Base-by-base conservation (phyloP, 2,113 vertebrate genomes). In the Zosterops hypoxanthus region DNA sequence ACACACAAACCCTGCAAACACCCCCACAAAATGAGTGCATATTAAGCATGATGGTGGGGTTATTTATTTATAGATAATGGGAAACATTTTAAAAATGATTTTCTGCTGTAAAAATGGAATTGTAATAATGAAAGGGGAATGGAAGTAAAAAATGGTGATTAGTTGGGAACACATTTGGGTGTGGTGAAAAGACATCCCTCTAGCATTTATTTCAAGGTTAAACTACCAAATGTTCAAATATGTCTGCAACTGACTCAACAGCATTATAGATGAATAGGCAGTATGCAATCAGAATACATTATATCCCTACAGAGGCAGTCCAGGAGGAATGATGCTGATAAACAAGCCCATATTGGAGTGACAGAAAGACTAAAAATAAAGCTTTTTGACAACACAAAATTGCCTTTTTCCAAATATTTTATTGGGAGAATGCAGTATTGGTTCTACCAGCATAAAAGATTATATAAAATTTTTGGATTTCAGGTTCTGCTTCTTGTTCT, bases 201-300 rank as follows among this genome's bases (percentile, higher is more conserved):
- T 79, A 65, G 46, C 52, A 89, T 93, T 92, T 85, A 70, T 78
- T 87, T 87, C 83, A 94, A 97, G 92, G 86, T 95, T 96, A 95
- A 95, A 68, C 53, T 79, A 93, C 36, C 60, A 75, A 94, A 90
- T 69, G 49, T 73, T 95, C 64, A 69, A 75, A 88, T 88, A 59
- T 66, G 71, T 44, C 78, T 84, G 75, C 76, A 70, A 91, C 42
- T 86, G 87, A 85, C 53, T 94, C 92, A 86, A 92, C 33, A 86
- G 34, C 72, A 91, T 60, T 92, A 52, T 60, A 46, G 86, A 90
- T 84, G 68, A 94, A 84, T 56, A 95, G 94, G n/a, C 33, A 64
- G 17, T 76, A 78, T 81, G 60, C 2, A 41, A 56, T 88, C 94
- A 73, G 93, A 97, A 96, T 91, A 76, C 6, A 73, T 95, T 78